A percentile compares a stretch with the other conserved stretches of the same genome.
phyloP scores from a whole-genome alignment of 2,888 invertebrate species.

The Tigriopus californicus region DNA sequence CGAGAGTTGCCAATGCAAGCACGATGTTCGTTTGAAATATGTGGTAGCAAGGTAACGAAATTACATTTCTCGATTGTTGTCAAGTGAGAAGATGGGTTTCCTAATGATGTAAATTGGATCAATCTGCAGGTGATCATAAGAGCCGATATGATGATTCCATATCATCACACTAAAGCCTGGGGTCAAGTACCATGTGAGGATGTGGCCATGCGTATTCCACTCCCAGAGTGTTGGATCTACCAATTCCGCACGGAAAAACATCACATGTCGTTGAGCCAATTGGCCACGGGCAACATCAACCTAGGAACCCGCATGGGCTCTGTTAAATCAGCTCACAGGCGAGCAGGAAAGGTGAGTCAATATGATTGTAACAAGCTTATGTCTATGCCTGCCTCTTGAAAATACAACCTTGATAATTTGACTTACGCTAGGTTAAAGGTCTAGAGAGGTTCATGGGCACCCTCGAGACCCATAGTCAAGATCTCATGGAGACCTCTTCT shows the following conservation, averaged over 20 bases:
- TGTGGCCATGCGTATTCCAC: constrained; percentile 84
- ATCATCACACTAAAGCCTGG: constrained; percentile 16
- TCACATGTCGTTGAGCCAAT: constrained; percentile 48
- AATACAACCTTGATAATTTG: too few species aligned
- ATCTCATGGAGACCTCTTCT: constrained; percentile 84
- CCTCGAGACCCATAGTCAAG: constrained; percentile 71
- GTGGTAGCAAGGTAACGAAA: constrained; percentile 61
- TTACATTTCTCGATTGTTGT: background rate
- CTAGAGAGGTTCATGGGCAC: constrained; percentile 78
- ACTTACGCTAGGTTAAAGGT: constrained; percentile 82
- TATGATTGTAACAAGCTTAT: constrained; percentile 16
- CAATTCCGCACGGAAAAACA: constrained; percentile 94
- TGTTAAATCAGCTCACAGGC: constrained; percentile 74
- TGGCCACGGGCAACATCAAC: constrained; percentile 10
- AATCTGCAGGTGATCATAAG: constrained; percentile 63
- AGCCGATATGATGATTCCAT: constrained; percentile 87
- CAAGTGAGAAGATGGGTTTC: background rate
- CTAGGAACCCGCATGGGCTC: constrained; percentile 39
- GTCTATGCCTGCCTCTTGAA: constrained; percentile 34
- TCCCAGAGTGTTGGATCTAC: constrained; percentile 99
- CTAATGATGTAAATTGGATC: constrained; percentile 12
- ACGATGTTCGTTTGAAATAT: constrained; percentile 69
- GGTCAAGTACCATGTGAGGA: constrained; percentile 72
- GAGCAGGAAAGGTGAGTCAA: constrained; percentile 23
- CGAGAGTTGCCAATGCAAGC: constrained; percentile 89